These are phyloP conservation scores for Eulemur rubriventer DNA, from an alignment of 2,797 vertebrate genomes.

Conservation along the genomic window DNA sequence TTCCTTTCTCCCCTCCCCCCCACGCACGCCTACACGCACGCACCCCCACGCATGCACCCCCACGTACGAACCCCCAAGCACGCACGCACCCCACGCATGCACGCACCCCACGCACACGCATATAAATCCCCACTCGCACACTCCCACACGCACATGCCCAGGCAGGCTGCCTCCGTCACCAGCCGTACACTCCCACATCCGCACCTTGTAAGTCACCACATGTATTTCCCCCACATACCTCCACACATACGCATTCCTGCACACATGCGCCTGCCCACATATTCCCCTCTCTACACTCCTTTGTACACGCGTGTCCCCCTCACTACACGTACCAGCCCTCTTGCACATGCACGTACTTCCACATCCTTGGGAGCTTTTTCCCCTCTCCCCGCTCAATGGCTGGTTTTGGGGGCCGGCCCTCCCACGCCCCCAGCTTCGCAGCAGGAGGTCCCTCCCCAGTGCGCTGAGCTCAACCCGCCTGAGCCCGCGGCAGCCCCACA, in stretches of 20 bases:
- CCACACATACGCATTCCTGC: not conserved
- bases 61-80: not conserved
- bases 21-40: not conserved
- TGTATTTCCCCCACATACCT: not conserved
- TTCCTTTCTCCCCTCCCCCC: not conserved
- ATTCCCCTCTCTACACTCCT: not conserved
- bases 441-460: not conserved
- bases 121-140: not conserved
- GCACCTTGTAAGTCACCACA: not conserved
- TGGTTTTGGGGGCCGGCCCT: not conserved
- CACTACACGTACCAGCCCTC: not conserved
- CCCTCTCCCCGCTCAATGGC: not conserved
- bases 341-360: not conserved
- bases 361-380: not conserved
- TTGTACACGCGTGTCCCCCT: not conserved
- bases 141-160: not conserved
- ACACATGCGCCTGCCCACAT: no score
- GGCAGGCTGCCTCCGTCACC: no score
- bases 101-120: not conserved
- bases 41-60: not conserved
- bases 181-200: not conserved
- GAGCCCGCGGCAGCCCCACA: not conserved
- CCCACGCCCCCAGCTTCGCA: not conserved
- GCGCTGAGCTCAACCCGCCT: rapidly evolving
- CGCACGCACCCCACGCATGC: not conserved